Evolutionary conservation across 2,797 vertebrate species (phyloP).

Genomic region (Typhlichthys eigenmanni): DNA sequence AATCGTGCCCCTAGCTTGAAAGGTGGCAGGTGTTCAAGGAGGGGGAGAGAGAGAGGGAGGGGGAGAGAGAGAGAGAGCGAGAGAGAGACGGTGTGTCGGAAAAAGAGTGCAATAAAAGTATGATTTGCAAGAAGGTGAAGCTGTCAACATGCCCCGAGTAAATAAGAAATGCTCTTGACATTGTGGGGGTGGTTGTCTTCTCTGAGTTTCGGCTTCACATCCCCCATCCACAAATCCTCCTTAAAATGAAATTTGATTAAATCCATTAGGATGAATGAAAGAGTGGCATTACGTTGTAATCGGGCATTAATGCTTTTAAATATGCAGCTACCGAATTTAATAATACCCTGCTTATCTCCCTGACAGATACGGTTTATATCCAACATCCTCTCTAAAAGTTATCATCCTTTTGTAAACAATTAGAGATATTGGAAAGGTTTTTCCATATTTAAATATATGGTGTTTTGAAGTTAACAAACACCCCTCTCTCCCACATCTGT

Average conservation of each 20-base stretch:
- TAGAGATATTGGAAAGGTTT: too few species aligned
- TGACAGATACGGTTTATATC: background rate
- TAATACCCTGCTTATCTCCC: background rate
- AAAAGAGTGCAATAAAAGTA: background rate
- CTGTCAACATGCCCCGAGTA: constrained; percentile 45
- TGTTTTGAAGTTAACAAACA: too few species aligned
- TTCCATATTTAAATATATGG: too few species aligned
- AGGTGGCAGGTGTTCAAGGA: constrained; percentile 65
- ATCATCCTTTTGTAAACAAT: too few species aligned
- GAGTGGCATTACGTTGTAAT: background rate
- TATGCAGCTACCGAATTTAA: background rate
- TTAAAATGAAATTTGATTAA: constrained; percentile 17
- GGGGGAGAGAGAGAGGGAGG: constrained; percentile 3
- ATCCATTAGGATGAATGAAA: constrained; percentile 9
- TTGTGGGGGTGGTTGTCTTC: constrained; percentile 19
- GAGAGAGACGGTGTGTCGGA: constrained; percentile 44
- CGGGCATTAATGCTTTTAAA: too few species aligned
- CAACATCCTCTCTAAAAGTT: background rate
- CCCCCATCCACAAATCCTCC: constrained; percentile 8
- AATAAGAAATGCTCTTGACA: constrained; percentile 40
- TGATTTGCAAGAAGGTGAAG: constrained; percentile 32
- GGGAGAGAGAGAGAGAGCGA: constrained; percentile 53
- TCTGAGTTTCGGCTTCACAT: background rate
- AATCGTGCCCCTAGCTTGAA: constrained; percentile 55
- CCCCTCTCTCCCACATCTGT: too few species aligned